A percentile compares a stretch with the other conserved stretches of the same genome.
Evolutionary conservation across 1,140 invertebrate genomes (phyloP).

Genomic region (Ephestia elutella): DNA sequence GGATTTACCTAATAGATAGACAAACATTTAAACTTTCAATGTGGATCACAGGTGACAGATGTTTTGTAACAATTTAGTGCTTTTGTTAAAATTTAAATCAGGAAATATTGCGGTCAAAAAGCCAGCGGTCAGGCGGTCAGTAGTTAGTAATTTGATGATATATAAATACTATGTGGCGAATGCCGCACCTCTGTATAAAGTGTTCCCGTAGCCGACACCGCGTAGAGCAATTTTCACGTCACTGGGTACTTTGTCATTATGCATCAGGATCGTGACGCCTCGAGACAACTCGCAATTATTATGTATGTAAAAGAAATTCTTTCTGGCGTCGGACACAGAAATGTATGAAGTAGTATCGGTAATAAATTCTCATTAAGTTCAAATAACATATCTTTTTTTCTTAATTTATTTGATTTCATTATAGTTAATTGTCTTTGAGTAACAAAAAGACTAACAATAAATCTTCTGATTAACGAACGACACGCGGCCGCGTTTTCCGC

Average conservation of each 20-base stretch:
- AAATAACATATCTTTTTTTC: not conserved
- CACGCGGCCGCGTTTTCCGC: slow-evolving; percentile 1
- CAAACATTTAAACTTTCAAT: no score
- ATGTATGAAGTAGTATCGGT: slow-evolving; percentile 28
- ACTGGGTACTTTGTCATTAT: slow-evolving; percentile 71
- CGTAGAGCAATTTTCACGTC: slow-evolving; percentile 71
- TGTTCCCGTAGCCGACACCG: slow-evolving; percentile 29
- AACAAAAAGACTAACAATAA: not conserved
- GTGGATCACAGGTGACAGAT: not conserved
- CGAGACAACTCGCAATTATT: slow-evolving; percentile 73
- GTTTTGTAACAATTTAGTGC: not conserved
- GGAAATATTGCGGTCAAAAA: slow-evolving; percentile 16
- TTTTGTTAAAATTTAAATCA: not conserved
- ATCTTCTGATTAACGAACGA: slow-evolving; percentile 1
- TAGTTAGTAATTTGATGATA: slow-evolving; percentile 19
- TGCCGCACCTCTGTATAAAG: slow-evolving; percentile 13
- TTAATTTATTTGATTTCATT: not conserved
- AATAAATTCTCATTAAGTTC: not conserved
- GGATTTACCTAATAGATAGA: no score
- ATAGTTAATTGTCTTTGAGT: not conserved
- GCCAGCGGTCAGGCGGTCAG: slow-evolving; percentile 5
- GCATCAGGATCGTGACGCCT: slow-evolving; percentile 71
- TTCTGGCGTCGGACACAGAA: slow-evolving; percentile 49
- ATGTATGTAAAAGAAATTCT: slow-evolving; percentile 73
- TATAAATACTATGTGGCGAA: slow-evolving; percentile 18